Percentiles rank a stretch among this genome's conserved stretches.
These are phyloP conservation scores for Drosophila santomea DNA, from an alignment of 1,140 invertebrate species.

Conservation along the genomic window DNA sequence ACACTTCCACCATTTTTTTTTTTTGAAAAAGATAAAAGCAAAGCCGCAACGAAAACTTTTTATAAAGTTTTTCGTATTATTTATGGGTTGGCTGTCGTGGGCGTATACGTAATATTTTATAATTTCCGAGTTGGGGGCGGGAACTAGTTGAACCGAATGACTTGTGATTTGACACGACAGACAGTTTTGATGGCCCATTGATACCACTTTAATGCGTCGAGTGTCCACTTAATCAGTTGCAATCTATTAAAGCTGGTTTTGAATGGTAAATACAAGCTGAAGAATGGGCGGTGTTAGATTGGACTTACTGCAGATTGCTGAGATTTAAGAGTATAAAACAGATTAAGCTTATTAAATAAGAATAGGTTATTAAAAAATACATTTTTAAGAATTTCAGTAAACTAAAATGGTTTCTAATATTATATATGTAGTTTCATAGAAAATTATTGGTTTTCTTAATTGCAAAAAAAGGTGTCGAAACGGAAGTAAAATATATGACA, in stretches of 20 bases:
- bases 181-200: conserved; percentile 29
- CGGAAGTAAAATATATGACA: too few species aligned
- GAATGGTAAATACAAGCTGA: not conserved
- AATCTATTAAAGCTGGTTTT: conserved; percentile 5
- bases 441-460: too few species aligned
- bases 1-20: conserved; percentile 34
- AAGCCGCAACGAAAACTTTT: conserved; percentile 60
- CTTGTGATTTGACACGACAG: conserved; percentile 31
- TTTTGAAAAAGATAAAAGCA: conserved; percentile 68
- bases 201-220: conserved; percentile 29
- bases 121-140: conserved; percentile 36
- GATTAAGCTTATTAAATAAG: not conserved
- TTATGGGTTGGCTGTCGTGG: conserved; percentile 59
- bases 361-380: too few species aligned
- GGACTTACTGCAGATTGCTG: not conserved
- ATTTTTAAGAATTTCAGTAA: too few species aligned
- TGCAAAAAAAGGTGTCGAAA: too few species aligned
- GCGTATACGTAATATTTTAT: conserved; percentile 80
- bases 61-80: conserved; percentile 59
- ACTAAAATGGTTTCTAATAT: too few species aligned
- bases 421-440: too few species aligned
- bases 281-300: not conserved
- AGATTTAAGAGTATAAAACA: too few species aligned
- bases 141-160: conserved; percentile 36
- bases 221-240: conserved; percentile 34